Percentiles rank a stretch among this genome's conserved stretches.
Evolutionary conservation across 2,888 invertebrate genomes (phyloP).

Genomic region (Drosophila putrida): DNA sequence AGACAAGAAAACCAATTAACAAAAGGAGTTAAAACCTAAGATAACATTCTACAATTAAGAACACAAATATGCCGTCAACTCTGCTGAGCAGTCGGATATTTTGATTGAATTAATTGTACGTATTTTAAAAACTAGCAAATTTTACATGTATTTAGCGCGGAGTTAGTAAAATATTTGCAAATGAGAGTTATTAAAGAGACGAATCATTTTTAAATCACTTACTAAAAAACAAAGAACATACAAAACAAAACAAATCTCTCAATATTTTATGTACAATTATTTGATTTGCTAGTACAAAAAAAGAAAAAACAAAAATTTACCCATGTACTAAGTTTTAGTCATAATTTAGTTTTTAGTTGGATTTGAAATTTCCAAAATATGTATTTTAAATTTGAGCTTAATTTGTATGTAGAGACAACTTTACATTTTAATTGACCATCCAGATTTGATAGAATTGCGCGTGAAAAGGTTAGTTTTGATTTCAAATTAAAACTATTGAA

Average conservation of each 20-base stretch:
- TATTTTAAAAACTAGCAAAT: constrained; percentile 70
- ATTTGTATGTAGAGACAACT: constrained; percentile 28
- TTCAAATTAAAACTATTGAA: constrained; percentile 43
- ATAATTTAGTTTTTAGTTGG: constrained; percentile 33
- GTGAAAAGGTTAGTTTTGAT: constrained; percentile 45
- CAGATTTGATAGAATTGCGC: background rate
- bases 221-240: constrained; percentile 15
- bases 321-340: constrained; percentile 37
- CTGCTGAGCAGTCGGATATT: constrained; percentile 55
- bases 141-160: constrained; percentile 74
- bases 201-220: constrained; percentile 37
- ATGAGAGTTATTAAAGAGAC: constrained; percentile 2
- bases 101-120: constrained; percentile 50
- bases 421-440: constrained; percentile 18
- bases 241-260: constrained; percentile 43
- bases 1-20: constrained; percentile 20
- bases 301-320: background rate
- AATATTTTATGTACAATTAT: constrained; percentile 48
- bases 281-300: constrained; percentile 42
- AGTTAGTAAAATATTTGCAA: constrained; percentile 75
- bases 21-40: constrained; percentile 59
- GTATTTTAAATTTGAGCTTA: constrained; percentile 34
- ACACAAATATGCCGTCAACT: constrained; percentile 51
- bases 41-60: constrained; percentile 51
- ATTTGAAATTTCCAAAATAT: constrained; percentile 7